A percentile compares a stretch with the other conserved stretches of the same genome.
Conservation (phyloP, 2,113 vertebrate species). For the Aegithalos caudatus region DNA sequence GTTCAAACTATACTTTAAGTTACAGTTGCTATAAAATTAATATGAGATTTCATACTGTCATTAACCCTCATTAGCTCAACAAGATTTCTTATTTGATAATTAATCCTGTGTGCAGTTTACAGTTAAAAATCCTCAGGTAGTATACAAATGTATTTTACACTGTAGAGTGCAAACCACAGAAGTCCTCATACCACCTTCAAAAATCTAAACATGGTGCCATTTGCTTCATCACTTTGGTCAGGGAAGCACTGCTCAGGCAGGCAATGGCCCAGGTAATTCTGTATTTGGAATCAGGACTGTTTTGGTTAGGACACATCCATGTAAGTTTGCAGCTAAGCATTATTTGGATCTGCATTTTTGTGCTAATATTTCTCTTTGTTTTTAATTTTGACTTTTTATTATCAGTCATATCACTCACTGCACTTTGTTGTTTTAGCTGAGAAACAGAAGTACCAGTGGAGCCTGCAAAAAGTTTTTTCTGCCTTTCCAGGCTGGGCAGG, state of each 20-base stretch:
- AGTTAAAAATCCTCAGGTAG: background rate
- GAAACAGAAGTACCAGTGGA: background rate
- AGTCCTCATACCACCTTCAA: background rate
- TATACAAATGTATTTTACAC: background rate
- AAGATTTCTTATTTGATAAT: background rate
- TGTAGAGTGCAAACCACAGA: background rate
- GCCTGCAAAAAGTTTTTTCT: background rate
- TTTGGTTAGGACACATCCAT: background rate
- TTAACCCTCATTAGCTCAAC: background rate
- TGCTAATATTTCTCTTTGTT: background rate
- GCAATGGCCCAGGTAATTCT: background rate
- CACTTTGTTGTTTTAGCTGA: background rate
- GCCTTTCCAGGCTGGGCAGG: background rate
- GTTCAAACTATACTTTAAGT: background rate
- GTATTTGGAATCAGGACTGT: background rate
- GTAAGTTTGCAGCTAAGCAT: background rate
- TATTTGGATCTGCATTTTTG: background rate
- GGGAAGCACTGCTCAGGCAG: background rate
- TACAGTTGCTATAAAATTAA: background rate
- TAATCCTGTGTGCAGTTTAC: background rate
- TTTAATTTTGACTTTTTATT: background rate
- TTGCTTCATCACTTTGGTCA: background rate
- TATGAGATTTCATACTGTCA: background rate
- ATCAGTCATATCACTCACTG: background rate
- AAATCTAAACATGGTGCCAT: background rate